Evolutionary conservation across 2,113 vertebrate genomes (phyloP).

Genomic region (Ictalurus punctatus): DNA sequence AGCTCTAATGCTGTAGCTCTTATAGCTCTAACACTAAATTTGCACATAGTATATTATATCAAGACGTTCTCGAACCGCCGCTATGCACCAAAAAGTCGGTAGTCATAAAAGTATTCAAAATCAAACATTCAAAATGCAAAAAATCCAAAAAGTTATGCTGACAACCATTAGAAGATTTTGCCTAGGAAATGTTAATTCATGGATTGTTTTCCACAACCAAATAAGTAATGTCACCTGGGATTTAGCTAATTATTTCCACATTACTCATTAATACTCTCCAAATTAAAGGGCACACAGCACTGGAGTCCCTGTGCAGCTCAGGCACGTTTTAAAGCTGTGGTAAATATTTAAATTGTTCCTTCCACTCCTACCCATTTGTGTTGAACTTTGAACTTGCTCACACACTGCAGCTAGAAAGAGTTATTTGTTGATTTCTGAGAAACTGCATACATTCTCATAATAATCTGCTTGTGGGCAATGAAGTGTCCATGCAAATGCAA

Average conservation of each 20-base stretch:
- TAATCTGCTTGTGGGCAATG: slow-evolving; percentile 32
- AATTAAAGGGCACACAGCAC: slow-evolving; percentile 13
- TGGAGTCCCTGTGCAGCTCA: slow-evolving; percentile 33
- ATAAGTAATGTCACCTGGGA: neutral
- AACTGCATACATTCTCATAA: slow-evolving; percentile 33
- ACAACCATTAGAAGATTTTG: neutral
- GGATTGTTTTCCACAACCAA: slow-evolving; percentile 8
- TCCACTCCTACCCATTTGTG: slow-evolving; percentile 18
- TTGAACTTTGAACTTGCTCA: slow-evolving; percentile 12
- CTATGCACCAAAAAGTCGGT: neutral
- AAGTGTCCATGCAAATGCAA: slow-evolving; percentile 1
- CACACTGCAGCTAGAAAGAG: slow-evolving; percentile 12
- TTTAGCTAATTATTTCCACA: slow-evolving; percentile 35
- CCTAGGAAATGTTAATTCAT: neutral
- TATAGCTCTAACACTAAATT: neutral
- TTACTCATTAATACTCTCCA: slow-evolving; percentile 46
- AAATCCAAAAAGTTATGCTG: neutral
- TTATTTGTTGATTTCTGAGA: slow-evolving; percentile 40
- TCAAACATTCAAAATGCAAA: neutral
- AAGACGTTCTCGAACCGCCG: neutral
- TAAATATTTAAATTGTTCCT: slow-evolving; percentile 37
- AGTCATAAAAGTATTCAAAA: neutral
- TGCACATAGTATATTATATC: neutral
- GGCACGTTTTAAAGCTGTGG: slow-evolving; percentile 6
- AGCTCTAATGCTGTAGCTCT: neutral